Evolutionary conservation across 2,888 invertebrate species (phyloP).

Genomic region (Pammene fasciana): DNA sequence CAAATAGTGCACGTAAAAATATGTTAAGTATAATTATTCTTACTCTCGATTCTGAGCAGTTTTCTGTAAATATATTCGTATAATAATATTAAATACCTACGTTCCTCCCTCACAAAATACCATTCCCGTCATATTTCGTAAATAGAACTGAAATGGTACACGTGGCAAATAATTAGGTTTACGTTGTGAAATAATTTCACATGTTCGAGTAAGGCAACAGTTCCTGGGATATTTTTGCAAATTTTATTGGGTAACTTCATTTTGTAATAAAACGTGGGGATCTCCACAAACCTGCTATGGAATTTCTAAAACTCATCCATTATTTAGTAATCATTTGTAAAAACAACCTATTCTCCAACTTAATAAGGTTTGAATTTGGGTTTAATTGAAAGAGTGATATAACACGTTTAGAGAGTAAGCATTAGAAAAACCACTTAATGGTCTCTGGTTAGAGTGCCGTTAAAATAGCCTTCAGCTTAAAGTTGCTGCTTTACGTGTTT

Average conservation of each 20-base stretch:
- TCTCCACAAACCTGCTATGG: conserved; percentile 44
- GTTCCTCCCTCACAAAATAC: neutral
- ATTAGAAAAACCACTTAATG: conserved; percentile 49
- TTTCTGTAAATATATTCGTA: too few species aligned
- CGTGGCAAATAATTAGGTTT: conserved; percentile 15
- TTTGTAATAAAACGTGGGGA: conserved; percentile 49
- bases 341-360: neutral
- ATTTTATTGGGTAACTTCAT: conserved; percentile 51
- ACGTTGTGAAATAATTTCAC: conserved; percentile 7
- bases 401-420: conserved; percentile 4
- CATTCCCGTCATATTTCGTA: neutral
- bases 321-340: neutral
- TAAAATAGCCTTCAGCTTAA: conserved; percentile 55
- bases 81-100: too few species aligned
- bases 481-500: conserved; percentile 31
- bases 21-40: too few species aligned
- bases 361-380: neutral
- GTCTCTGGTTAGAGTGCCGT: conserved; percentile 55
- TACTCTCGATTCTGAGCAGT: too few species aligned
- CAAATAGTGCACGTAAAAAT: too few species aligned
- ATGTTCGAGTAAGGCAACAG: conserved; percentile 15
- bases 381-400: neutral
- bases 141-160: neutral
- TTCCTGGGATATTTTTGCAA: conserved; percentile 48
- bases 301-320: neutral